Conservation (phyloP, 2,113 vertebrate species). For the Fukomys damarensis region DNA sequence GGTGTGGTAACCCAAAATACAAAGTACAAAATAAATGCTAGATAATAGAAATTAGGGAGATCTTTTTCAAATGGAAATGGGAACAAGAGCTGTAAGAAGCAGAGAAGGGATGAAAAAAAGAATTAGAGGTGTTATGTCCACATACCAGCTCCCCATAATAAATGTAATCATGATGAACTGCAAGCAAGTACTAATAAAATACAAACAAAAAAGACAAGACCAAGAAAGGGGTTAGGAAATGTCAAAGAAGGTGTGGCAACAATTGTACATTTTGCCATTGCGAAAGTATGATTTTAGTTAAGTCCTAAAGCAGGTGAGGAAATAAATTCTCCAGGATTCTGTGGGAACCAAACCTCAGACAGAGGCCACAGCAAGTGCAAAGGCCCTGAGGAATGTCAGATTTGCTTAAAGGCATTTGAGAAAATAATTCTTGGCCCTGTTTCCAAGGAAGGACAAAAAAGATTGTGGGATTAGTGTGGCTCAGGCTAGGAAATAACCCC, state of each 20-base stretch:
- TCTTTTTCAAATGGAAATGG: not conserved
- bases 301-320: not conserved
- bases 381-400: not conserved
- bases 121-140: not conserved
- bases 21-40: not conserved
- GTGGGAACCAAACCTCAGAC: not conserved
- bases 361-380: not conserved
- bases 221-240: not conserved
- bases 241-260: not conserved
- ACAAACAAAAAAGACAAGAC: not conserved
- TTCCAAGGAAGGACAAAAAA: conserved; percentile 1
- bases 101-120: not conserved
- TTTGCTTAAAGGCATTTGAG: not conserved
- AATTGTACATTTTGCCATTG: not conserved
- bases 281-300: not conserved
- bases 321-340: not conserved
- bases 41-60: not conserved
- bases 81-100: too few species aligned
- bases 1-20: not conserved
- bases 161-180: not conserved
- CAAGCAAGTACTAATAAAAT: not conserved
- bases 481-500: not conserved
- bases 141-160: not conserved
- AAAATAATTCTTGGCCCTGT: not conserved
- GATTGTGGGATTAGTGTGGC: not conserved